Conservation (phyloP, 1,140 invertebrate species). For the Philaenus spumarius region DNA sequence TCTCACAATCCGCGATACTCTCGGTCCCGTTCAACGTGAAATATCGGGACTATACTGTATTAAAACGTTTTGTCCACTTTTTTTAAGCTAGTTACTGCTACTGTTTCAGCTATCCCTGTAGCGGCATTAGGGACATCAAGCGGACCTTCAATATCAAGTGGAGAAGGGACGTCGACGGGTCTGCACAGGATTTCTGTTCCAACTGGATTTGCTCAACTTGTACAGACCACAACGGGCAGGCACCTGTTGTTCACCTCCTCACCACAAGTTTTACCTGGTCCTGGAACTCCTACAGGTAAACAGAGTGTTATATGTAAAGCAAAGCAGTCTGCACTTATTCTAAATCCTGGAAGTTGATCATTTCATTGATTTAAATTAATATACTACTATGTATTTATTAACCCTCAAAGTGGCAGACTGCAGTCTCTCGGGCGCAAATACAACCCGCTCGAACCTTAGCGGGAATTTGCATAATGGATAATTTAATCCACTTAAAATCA, state of each 20-base stretch:
- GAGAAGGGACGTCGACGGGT: background rate
- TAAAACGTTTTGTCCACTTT: background rate
- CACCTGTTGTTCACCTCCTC: slow-evolving; percentile 52
- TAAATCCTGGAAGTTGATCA: too few species aligned
- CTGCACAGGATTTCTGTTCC: slow-evolving; percentile 35
- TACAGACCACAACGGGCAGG: slow-evolving; percentile 62
- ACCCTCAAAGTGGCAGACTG: too few species aligned
- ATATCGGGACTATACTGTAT: background rate
- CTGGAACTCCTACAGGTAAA: slow-evolving; percentile 41
- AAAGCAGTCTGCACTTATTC: too few species aligned
- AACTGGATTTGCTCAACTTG: slow-evolving; percentile 51
- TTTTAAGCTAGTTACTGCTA: background rate
- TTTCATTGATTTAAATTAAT: too few species aligned
- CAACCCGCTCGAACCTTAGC: too few species aligned
- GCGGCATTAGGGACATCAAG: background rate
- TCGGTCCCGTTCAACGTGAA: background rate
- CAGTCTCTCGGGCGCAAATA: too few species aligned
- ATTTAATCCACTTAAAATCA: too few species aligned
- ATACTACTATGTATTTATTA: too few species aligned
- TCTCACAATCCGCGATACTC: background rate
- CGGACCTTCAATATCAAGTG: background rate
- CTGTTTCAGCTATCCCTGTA: background rate
- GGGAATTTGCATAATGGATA: too few species aligned
- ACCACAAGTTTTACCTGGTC: slow-evolving; percentile 30
- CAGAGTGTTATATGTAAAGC: too few species aligned